Conservation (phyloP, 2,888 invertebrate species). For the Epinotia ramella region DNA sequence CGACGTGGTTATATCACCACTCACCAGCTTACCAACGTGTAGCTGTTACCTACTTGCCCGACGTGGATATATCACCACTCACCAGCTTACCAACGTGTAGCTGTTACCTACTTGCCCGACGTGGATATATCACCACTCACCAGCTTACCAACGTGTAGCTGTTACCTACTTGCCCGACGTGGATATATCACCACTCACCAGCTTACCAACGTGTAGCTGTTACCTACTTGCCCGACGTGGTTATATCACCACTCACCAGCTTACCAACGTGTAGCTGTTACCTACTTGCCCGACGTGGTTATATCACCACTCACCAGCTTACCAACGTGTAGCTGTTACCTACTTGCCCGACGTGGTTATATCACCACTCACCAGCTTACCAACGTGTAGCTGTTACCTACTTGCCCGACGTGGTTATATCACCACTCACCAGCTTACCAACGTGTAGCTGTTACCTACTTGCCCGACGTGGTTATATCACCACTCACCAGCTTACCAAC, state of each 20-base stretch:
- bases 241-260: no score
- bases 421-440: no score
- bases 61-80: slow-evolving; percentile 32
- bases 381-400: slow-evolving; percentile 10
- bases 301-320: no score
- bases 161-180: slow-evolving; percentile 6
- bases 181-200: slow-evolving; percentile 39
- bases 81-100: slow-evolving; percentile 46
- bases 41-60: slow-evolving; percentile 9
- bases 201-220: slow-evolving; percentile 45
- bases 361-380: no score
- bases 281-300: slow-evolving; percentile 15
- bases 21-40: slow-evolving; percentile 47
- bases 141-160: slow-evolving; percentile 46
- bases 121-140: slow-evolving; percentile 35
- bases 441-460: slow-evolving; percentile 14
- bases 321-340: slow-evolving; percentile 5
- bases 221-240: slow-evolving; percentile 3
- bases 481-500: no score
- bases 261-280: slow-evolving; percentile 40
- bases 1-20: slow-evolving; percentile 31
- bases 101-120: slow-evolving; percentile 8
- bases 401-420: slow-evolving; percentile 24
- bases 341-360: slow-evolving; percentile 23
- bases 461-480: slow-evolving; percentile 26